Conservation (phyloP, 2,113 vertebrate species). For the Siphamia tubifer region DNA sequence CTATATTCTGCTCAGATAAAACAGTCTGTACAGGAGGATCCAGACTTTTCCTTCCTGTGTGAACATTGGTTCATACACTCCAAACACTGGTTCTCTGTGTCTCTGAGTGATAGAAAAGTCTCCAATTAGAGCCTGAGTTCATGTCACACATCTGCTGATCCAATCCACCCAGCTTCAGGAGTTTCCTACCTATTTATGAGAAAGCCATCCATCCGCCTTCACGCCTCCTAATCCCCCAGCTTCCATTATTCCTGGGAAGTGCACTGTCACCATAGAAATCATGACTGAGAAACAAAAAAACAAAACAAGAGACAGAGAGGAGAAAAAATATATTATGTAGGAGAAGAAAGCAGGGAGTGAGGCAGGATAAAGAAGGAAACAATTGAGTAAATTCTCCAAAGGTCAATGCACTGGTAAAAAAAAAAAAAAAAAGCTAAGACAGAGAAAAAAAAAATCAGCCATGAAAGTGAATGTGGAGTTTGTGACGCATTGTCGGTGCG, state of each 20-base stretch:
- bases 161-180: constrained; percentile 75
- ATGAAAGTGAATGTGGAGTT: constrained; percentile 76
- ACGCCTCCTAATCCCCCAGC: constrained; percentile 79
- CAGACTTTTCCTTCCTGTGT: constrained; percentile 24
- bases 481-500: constrained; percentile 76
- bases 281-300: constrained; percentile 77
- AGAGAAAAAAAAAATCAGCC: constrained; percentile 48
- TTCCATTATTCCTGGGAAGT: constrained; percentile 80
- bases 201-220: constrained; percentile 79
- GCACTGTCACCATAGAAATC: constrained; percentile 83
- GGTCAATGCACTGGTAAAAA: constrained; percentile 60
- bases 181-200: constrained; percentile 83
- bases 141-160: constrained; percentile 80
- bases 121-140: constrained; percentile 69
- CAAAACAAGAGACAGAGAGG: constrained; percentile 73
- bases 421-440: constrained; percentile 42
- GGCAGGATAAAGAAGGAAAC: constrained; percentile 55
- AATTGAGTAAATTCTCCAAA: constrained; percentile 73
- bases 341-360: constrained; percentile 47
- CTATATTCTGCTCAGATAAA: constrained; percentile 27
- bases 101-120: constrained; percentile 67
- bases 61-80: no score
- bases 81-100: constrained; percentile 32
- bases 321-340: constrained; percentile 23
- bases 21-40: constrained; percentile 5